Percentiles rank a stretch among this genome's conserved stretches.
These are phyloP conservation scores for Acleris sparsana DNA, from an alignment of 2,888 invertebrate species.

Conservation along the genomic window DNA sequence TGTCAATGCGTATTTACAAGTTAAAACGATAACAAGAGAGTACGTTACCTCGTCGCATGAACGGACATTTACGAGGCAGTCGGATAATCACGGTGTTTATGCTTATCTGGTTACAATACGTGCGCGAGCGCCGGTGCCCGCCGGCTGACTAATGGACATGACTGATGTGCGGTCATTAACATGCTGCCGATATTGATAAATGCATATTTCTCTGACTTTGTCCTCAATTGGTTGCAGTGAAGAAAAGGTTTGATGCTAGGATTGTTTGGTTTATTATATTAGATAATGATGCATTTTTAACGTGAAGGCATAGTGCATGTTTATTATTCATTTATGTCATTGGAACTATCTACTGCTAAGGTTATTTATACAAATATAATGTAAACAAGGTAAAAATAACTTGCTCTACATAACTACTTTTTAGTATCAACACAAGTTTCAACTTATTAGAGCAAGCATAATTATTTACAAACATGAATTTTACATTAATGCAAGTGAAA, in stretches of 20 bases:
- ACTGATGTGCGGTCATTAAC: conserved; percentile 7
- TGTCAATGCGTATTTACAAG: not conserved
- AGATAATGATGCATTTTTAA: too few species aligned
- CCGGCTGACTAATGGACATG: conserved; percentile 21
- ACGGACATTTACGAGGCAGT: not conserved
- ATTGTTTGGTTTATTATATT: too few species aligned
- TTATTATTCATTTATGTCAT: too few species aligned
- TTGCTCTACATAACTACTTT: not conserved
- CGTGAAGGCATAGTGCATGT: too few species aligned
- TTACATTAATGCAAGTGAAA: conserved; percentile 9
- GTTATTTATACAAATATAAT: not conserved
- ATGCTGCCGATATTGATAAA: conserved; percentile 26
- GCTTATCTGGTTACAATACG: not conserved
- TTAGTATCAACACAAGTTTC: not conserved
- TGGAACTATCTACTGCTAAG: too few species aligned
- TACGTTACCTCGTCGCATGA: conserved; percentile 7
- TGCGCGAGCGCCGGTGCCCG: conserved; percentile 15
- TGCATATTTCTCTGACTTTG: conserved; percentile 23
- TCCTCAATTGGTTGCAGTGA: conserved; percentile 23
- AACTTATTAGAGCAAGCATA: conserved; percentile 24
- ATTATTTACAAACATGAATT: conserved; percentile 15
- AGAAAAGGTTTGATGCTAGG: not conserved
- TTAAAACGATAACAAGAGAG: not conserved
- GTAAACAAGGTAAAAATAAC: not conserved
- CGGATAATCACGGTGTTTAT: conserved; percentile 4